Evolutionary conservation across 2,888 invertebrate genomes (phyloP), one percentile per base, ranked within the genome.

Genomic region (Melinaea marsaeus): DNA sequence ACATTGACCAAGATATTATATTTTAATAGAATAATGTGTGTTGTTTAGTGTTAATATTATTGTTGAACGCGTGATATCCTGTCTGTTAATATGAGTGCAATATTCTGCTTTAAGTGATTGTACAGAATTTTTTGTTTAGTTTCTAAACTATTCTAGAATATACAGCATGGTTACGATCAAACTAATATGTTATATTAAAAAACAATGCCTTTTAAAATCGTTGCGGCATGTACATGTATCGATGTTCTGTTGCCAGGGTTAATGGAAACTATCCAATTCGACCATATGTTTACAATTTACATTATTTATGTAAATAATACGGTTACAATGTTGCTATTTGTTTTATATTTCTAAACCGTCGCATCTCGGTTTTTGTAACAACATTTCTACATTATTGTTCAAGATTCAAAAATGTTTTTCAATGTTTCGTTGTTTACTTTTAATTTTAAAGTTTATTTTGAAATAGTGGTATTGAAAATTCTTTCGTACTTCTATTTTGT

Each of bases 261-360:
- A 86, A 88, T 88, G 86, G 88, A 86, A 86, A 88, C 78, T 76
- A 74, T 80, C 75, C 76, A 74, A 85, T 87, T 88, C 32, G 32
- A 51, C 51, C 51, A 7, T 32, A 32, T 51, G 32, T 51, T 51
- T 51, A 32, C 5, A 51, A 22, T 22, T 22, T 22, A 22, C 22
- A 22, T n/a, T n/a, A 22, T 22, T 46, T 4, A 51, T 6, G 22
- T 7, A 48, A 5, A 13, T 22, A 2, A 51, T 51, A 7, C 51
- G 32, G 9, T 32, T 32, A 32, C 32, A 7, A 51, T 51, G 32
- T 32, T 32, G 37, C 51, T 22, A 32, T 51, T 32, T 51, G 2
- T 51, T 37, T 2, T 37, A 37, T 6, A 37, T 6, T 7, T 37
- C 37, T 37, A 37, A 6, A 37, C 2, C 2, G 4, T 37, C 37